Evolutionary conservation across 1,140 invertebrate species (phyloP).

Genomic region (Neuroterus valhalla): DNA sequence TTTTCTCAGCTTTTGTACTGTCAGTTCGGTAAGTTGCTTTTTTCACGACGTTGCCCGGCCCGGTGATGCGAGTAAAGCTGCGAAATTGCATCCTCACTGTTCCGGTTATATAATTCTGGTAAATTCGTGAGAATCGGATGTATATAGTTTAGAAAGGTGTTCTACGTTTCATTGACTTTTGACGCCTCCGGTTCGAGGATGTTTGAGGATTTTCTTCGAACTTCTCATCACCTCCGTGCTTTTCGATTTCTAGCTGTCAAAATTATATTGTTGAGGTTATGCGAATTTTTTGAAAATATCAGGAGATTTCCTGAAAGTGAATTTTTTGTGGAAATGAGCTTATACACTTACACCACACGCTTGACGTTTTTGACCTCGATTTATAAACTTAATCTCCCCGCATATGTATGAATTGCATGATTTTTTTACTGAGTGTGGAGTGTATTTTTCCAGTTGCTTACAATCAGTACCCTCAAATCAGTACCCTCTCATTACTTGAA

Average conservation of each 20-base stretch:
- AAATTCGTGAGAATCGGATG: slow-evolving; percentile 21
- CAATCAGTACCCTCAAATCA: no score
- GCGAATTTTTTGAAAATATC: background rate
- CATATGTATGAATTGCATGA: background rate
- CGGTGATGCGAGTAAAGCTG: background rate
- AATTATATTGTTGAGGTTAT: background rate
- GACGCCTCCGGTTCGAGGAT: background rate
- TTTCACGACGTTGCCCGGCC: background rate
- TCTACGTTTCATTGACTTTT: slow-evolving; percentile 13
- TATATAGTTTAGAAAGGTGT: background rate
- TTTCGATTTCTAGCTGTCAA: slow-evolving; percentile 5
- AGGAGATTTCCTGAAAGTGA: background rate
- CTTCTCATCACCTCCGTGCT: background rate
- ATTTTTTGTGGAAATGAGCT: background rate
- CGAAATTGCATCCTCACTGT: slow-evolving; percentile 3
- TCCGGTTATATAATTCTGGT: slow-evolving; percentile 30
- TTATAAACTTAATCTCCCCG: background rate
- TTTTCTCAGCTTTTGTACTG: slow-evolving; percentile 4
- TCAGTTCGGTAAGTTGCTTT: slow-evolving; percentile 28
- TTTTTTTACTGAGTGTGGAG: no score
- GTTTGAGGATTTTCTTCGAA: background rate
- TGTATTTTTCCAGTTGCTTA: no score
- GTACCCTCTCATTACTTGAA: no score
- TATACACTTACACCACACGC: background rate
- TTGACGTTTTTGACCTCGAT: slow-evolving; percentile 26